Conservation (phyloP, 2,797 vertebrate genomes). For the Argentina silus region DNA sequence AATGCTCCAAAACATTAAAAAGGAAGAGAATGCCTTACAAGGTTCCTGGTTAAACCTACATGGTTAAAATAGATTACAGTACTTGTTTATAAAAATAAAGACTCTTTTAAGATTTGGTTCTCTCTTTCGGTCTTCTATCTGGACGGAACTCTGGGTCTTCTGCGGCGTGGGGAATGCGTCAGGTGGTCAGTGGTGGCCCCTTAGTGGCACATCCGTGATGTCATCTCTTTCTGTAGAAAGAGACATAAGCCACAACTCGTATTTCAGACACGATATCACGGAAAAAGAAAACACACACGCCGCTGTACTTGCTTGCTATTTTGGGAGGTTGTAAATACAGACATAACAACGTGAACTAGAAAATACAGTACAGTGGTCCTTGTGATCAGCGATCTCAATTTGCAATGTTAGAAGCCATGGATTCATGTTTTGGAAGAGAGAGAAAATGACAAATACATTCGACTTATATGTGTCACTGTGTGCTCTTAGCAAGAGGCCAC, state of each 20-base stretch:
- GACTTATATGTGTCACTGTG: too few species aligned
- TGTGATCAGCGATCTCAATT: too few species aligned
- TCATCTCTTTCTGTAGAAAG: slow-evolving; percentile 94
- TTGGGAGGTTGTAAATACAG: background rate
- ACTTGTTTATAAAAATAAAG: slow-evolving; percentile 86
- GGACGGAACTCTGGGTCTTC: slow-evolving; percentile 54
- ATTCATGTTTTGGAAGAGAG: too few species aligned
- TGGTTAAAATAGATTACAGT: slow-evolving; percentile 81
- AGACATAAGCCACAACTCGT: slow-evolving; percentile 34
- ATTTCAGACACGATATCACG: background rate
- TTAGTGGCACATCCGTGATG: slow-evolving; percentile 94
- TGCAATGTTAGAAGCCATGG: too few species aligned
- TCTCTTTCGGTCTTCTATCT: slow-evolving; percentile 58
- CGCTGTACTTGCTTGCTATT: slow-evolving; percentile 6
- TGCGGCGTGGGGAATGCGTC: slow-evolving; percentile 23
- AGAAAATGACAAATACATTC: too few species aligned
- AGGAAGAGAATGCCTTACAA: slow-evolving; percentile 55
- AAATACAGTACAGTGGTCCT: too few species aligned
- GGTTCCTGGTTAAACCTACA: slow-evolving; percentile 65
- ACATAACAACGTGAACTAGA: background rate
- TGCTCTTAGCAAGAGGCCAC: too few species aligned
- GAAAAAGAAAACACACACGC: slow-evolving; percentile 17
- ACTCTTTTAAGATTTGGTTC: slow-evolving; percentile 73
- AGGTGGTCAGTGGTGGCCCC: slow-evolving; percentile 18
- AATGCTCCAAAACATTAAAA: slow-evolving; percentile 51